Evolutionary conservation across 2,113 vertebrate species (phyloP), one percentile per base, ranked within the genome.

Genomic region (Plecotus auritus): DNA sequence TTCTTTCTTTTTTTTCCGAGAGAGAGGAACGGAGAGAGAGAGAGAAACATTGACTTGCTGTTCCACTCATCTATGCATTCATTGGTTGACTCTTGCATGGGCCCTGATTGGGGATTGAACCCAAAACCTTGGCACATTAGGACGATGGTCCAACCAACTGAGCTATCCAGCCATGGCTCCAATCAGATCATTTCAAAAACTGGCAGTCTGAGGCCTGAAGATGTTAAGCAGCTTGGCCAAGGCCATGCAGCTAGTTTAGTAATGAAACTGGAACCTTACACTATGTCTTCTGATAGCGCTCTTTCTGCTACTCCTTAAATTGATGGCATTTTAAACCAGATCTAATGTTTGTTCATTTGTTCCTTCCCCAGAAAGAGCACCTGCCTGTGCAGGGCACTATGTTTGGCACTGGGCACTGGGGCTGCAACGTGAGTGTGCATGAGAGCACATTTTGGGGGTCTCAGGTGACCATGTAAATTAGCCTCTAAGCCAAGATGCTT

Each of bases 211-310:
- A 80, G 45, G 13, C 85, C 77, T 66, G 78, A 54, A 91, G 56
- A 59, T 59, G 35, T 90, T 77, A 73, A 90, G 30, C 76, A 83
- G 76, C 35, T 78, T 91, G 74, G 61, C 9, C 88, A 89, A 93
- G 70, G 76, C 49, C 91, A 74, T 22, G 16, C 54, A 89, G 74
- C 81, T 87, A 67, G 74, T 83, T 96, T 90, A n/a, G 30, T 92
- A 40, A 91, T 47, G 78, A 94, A 82, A 91, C 45, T 77, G 73
- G 45, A 93, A 82, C 72, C 61, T 81, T 51, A 94, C 85, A 81
- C 86, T 40, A 45, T 80, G 70, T 90, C 64, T 92, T 78, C 70
- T 64, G 69, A 86, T 61, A 77, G 85, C 54, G 85, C 30, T 47
- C 37, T 90, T 78, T 67, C 56, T 87, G 54, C 74, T 77, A 10